Base-by-base conservation (phyloP, 2,797 vertebrate species). In the Gobio occitaniae region DNA sequence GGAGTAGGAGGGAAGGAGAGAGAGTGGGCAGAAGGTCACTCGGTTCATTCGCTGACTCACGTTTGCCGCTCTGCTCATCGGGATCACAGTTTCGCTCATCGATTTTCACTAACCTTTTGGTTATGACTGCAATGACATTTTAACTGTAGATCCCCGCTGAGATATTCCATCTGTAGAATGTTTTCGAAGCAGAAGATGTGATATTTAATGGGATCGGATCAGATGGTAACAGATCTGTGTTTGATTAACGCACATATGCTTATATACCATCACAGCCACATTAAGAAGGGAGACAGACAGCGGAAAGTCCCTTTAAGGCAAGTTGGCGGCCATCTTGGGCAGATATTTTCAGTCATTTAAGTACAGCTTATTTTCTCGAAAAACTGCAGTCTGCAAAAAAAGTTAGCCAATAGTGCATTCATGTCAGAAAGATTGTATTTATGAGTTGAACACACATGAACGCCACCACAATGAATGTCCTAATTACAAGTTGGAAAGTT, bases 121-220 rank as follows among this genome's bases (percentile, higher is more conserved):
- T 81, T 75, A 84, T 70, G 82, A 87, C 70, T 83, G 63, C 71
- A 63, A 3, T 84, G 82, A 84, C 86, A 87, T 87, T 84, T 87
- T 56, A 47, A 65, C 66, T 83, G 25, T 38, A 48, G 75, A 63
- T 74, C 19, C 77, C 82, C 2, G 29, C 50, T 63, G 76, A 71
- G 83, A 84, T 71, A 36, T 79, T 84, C 83, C 83, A 71, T 84
- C 83, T 84, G 76, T 68, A 48, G 65, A 38, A 59, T 79, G 41
- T 59, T 79, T 83, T 66, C 19, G 3, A 50, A 63, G 44, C 21
- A 0, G 25, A 72, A 61, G 76, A 69, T 79, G 61, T 36, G 68
- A 85, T 80, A 41, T 72, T 80, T 85, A 72, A 54, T 74, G 44
- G 5, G 50, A 72, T 84, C 59, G 29, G 44, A 72, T 63, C 84